These are phyloP conservation scores for Tanytarsus gracilentus DNA, from an alignment of 2,888 invertebrate species.

Conservation along the genomic window DNA sequence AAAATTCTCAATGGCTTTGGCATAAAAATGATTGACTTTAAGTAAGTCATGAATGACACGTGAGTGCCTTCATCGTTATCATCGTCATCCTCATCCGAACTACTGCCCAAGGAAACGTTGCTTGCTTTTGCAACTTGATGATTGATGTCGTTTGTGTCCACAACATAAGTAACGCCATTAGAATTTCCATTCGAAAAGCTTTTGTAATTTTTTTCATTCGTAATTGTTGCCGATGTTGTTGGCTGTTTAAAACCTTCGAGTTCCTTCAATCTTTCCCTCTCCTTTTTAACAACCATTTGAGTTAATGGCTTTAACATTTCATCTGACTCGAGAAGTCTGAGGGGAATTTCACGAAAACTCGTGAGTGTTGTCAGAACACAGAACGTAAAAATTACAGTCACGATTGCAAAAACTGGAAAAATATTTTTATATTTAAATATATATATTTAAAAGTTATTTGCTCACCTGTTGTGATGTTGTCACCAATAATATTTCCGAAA, in stretches of 20 bases:
- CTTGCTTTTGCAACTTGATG: neutral
- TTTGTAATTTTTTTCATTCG: slow-evolving; percentile 34
- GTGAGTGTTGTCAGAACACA: slow-evolving; percentile 50
- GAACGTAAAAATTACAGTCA: slow-evolving; percentile 49
- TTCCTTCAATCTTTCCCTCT: slow-evolving; percentile 37
- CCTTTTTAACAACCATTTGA: slow-evolving; percentile 37
- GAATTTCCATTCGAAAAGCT: neutral
- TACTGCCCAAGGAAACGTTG: slow-evolving; percentile 9
- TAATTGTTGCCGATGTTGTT: slow-evolving; percentile 31
- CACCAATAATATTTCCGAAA: slow-evolving; percentile 45
- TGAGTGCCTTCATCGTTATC: neutral
- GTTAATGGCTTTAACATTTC: slow-evolving; percentile 39
- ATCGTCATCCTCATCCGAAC: slow-evolving; percentile 10
- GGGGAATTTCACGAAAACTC: slow-evolving; percentile 52
- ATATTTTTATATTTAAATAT: neutral
- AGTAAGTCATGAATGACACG: slow-evolving; percentile 40
- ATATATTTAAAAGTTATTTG: neutral
- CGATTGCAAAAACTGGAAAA: slow-evolving; percentile 43
- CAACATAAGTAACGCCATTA: neutral
- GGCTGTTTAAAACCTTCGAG: slow-evolving; percentile 38
- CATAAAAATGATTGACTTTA: slow-evolving; percentile 52
- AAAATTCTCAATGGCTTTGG: slow-evolving; percentile 50
- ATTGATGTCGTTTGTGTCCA: neutral
- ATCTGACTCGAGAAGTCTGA: slow-evolving; percentile 41
- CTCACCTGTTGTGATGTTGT: slow-evolving; percentile 49